Conservation (phyloP, 1,140 invertebrate species). For the Oryzaephilus surinamensis region DNA sequence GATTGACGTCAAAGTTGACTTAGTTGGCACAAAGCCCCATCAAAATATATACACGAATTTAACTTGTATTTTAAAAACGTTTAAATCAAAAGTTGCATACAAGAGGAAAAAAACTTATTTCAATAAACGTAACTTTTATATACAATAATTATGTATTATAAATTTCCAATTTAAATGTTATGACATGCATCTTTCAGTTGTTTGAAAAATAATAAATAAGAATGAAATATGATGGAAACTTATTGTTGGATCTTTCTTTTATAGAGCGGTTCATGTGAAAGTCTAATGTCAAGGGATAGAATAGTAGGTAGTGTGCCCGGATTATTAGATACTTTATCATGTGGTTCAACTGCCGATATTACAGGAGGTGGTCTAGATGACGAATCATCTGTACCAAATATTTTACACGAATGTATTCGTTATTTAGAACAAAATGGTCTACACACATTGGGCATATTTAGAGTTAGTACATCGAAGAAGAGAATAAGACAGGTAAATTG, state of each 20-base stretch:
- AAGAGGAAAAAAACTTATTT: no score
- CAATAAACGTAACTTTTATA: no score
- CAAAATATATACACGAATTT: background rate
- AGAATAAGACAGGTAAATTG: conserved; percentile 83
- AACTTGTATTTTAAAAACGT: no score
- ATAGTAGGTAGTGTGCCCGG: conserved; percentile 47
- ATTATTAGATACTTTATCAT: conserved; percentile 38
- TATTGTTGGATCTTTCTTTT: conserved; percentile 12
- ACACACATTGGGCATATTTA: conserved; percentile 75
- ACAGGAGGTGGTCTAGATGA: conserved; percentile 21
- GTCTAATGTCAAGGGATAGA: conserved; percentile 48
- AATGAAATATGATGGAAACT: conserved; percentile 5
- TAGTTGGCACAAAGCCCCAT: no score
- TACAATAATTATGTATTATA: no score
- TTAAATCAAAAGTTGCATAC: no score
- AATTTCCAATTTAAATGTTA: no score
- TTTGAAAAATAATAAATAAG: background rate
- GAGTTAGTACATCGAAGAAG: conserved; percentile 84
- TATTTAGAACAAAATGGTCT: conserved; percentile 72
- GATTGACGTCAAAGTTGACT: conserved; percentile 12
- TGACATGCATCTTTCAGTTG: no score
- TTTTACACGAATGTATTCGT: conserved; percentile 67
- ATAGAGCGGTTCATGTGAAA: conserved; percentile 53
- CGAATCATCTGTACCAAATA: conserved; percentile 51
- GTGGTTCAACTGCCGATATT: conserved; percentile 27